Conservation (phyloP, 2,888 invertebrate species). For the Volucella zonaria region DNA sequence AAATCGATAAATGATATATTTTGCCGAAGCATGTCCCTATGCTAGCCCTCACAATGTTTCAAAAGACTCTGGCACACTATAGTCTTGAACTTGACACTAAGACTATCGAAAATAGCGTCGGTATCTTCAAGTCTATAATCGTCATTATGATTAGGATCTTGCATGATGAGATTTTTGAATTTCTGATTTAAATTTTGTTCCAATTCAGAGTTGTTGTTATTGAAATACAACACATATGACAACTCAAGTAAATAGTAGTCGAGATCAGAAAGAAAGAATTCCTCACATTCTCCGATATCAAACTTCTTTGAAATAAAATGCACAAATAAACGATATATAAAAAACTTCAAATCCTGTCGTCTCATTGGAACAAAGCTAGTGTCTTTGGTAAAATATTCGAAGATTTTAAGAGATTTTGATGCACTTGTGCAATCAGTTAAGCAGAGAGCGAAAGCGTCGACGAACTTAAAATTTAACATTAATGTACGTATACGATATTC, state of each 20-base stretch:
- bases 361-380: conserved; percentile 82
- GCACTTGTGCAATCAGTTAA: conserved; percentile 79
- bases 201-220: conserved; percentile 81
- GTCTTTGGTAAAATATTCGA: conserved; percentile 83
- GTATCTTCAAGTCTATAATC: conserved; percentile 79
- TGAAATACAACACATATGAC: conserved; percentile 82
- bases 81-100: conserved; percentile 82
- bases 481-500: conserved; percentile 82
- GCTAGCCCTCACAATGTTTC: conserved; percentile 79
- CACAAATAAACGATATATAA: conserved; percentile 81
- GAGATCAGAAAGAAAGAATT: conserved; percentile 81
- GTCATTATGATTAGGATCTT: conserved; percentile 76
- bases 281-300: conserved; percentile 81
- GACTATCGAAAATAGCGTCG: conserved; percentile 81
- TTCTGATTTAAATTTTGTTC: conserved; percentile 81
- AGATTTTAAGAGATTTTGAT: conserved; percentile 80
- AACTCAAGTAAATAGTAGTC: conserved; percentile 82
- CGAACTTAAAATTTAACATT: conserved; percentile 82
- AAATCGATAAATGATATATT: conserved; percentile 64
- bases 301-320: conserved; percentile 81
- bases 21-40: conserved; percentile 52
- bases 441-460: conserved; percentile 81
- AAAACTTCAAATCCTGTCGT: conserved; percentile 81
- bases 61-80: conserved; percentile 82
- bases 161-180: conserved; percentile 79